A percentile compares a stretch with the other conserved stretches of the same genome.
Conservation (phyloP, 2,113 vertebrate species). For the Eurystomus gularis region DNA sequence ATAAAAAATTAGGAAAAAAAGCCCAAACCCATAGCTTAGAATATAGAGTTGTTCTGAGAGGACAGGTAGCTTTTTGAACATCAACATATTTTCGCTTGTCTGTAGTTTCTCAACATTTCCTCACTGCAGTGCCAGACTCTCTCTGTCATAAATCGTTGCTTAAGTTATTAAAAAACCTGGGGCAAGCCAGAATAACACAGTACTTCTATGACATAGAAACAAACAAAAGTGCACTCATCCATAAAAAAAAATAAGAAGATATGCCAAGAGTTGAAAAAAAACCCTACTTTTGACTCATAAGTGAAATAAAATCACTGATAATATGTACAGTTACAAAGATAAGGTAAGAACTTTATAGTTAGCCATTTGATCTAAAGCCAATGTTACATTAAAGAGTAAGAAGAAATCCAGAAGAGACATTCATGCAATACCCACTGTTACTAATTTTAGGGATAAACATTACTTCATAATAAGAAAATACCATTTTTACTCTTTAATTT, state of each 20-base stretch:
- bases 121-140: neutral
- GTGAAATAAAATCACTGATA: neutral
- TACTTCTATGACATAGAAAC: neutral
- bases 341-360: neutral
- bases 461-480: neutral
- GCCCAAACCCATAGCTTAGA: neutral
- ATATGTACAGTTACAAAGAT: neutral
- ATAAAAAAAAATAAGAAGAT: neutral
- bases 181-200: neutral
- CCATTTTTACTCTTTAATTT: neutral
- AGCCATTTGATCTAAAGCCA: neutral
- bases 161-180: neutral
- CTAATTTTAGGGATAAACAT: neutral
- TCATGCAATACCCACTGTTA: neutral
- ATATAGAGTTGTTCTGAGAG: neutral
- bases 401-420: neutral
- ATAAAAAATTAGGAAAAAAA: neutral
- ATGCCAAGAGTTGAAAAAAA: neutral
- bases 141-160: neutral
- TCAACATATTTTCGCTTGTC: neutral
- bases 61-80: neutral
- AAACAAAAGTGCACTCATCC: neutral
- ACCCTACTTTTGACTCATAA: neutral
- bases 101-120: neutral
- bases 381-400: neutral